These are phyloP conservation scores for Thomomys bottae DNA, from an alignment of 2,113 vertebrate genomes.

Conservation along the genomic window DNA sequence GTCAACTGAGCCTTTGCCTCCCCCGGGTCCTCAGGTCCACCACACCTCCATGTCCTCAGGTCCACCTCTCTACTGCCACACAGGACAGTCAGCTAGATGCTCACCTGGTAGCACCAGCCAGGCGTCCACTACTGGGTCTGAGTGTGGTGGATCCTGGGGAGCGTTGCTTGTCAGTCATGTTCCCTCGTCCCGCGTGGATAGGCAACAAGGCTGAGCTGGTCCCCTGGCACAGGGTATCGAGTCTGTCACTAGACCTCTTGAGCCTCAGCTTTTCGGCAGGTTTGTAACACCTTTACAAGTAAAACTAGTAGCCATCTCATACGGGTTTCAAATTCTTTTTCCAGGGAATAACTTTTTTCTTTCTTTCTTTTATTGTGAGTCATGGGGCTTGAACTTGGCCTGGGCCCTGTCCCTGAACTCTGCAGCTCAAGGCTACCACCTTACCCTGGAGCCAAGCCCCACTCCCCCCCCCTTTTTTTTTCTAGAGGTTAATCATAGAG, in stretches of 20 bases:
- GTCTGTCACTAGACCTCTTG: not conserved
- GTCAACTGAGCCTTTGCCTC: not conserved
- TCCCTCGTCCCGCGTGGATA: not conserved
- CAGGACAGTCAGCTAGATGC: not conserved
- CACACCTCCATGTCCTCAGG: not conserved
- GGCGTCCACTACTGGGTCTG: not conserved
- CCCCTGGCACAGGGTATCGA: not conserved
- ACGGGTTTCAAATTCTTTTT: not conserved
- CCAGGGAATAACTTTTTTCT: not conserved
- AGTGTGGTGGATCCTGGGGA: too few species aligned
- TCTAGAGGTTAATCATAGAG: too few species aligned
- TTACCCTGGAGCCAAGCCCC: too few species aligned
- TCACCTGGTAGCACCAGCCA: accelerated
- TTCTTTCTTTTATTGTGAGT: not conserved
- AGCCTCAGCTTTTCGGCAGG: not conserved
- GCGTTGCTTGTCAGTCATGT: accelerated
- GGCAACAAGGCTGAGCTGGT: accelerated
- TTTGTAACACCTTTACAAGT: not conserved
- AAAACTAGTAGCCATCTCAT: not conserved
- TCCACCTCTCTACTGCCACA: too few species aligned
- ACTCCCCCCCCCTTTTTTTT: too few species aligned
- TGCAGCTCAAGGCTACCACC: too few species aligned
- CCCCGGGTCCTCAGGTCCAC: not conserved
- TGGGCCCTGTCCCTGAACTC: too few species aligned
- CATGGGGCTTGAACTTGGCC: too few species aligned